phyloP scores from a whole-genome alignment of 2,113 vertebrate species.

The Phaethon lepturus region DNA sequence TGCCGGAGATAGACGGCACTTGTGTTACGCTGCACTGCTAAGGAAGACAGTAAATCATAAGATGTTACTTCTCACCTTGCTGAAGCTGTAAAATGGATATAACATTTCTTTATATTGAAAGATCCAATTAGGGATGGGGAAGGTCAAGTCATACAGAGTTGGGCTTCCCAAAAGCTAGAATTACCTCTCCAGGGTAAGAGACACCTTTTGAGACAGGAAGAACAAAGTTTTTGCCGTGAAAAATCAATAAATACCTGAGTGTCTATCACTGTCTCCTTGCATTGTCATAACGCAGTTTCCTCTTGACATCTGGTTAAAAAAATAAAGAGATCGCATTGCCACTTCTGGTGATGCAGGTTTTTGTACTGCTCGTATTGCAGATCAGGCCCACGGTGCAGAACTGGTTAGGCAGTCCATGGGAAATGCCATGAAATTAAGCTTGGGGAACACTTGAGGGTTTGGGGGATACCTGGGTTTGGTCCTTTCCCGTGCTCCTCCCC shows the following conservation, averaged over 20 bases:
- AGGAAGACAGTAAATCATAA: slow-evolving; percentile 32
- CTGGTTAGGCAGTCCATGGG: neutral
- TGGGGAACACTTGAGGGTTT: neutral
- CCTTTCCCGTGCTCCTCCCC: neutral
- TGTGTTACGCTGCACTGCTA: neutral
- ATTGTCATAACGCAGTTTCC: neutral
- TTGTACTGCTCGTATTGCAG: neutral
- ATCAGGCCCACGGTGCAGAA: neutral
- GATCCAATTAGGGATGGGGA: slow-evolving; percentile 1
- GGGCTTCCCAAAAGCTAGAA: neutral
- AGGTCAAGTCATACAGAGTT: neutral
- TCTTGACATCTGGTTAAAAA: neutral
- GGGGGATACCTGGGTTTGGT: neutral
- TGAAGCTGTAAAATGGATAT: neutral
- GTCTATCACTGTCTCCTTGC: neutral
- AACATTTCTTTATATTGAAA: slow-evolving; percentile 23
- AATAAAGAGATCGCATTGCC: neutral
- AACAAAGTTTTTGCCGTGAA: neutral
- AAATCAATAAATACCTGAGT: neutral
- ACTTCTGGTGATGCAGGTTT: neutral
- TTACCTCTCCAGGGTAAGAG: neutral
- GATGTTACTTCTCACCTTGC: slow-evolving; percentile 38
- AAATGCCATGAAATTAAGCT: neutral
- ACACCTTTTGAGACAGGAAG: neutral
- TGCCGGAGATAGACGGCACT: slow-evolving; percentile 1